Conservation (phyloP, 2,113 vertebrate genomes). For the Rhinolophus sinicus region DNA sequence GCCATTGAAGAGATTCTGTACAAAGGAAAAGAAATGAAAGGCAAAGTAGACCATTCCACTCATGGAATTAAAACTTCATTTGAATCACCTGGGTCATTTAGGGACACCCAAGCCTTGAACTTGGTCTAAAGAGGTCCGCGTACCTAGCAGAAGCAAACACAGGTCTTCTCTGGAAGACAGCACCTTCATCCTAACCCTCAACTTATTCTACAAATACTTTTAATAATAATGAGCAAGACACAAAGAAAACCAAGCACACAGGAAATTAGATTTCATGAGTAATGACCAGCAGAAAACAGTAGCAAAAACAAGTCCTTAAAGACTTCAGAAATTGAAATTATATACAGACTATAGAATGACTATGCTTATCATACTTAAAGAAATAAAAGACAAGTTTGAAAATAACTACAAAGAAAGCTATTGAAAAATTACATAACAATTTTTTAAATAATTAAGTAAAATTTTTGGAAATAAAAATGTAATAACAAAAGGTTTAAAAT, state of each 20-base stretch:
- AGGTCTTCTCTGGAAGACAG: neutral
- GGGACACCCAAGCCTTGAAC: neutral
- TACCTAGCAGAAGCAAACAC: neutral
- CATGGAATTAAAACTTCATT: neutral
- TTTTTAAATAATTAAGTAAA: neutral
- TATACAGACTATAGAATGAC: neutral
- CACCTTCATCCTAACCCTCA: neutral
- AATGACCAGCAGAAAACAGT: neutral
- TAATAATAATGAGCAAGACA: neutral
- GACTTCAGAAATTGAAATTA: neutral
- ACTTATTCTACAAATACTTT: neutral
- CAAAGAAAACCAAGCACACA: neutral
- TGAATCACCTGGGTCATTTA: neutral
- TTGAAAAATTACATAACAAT: neutral
- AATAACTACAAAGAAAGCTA: slow-evolving; percentile 17
- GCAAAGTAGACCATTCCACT: neutral
- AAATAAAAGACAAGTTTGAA: neutral
- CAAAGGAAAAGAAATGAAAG: neutral
- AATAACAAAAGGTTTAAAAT: neutral
- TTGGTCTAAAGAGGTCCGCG: neutral
- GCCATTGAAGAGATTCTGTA: neutral
- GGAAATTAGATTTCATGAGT: neutral
- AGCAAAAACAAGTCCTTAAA: neutral
- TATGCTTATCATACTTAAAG: neutral
- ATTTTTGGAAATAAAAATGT: neutral